Conservation (phyloP, 2,888 invertebrate species). For the Euclidia mi region DNA sequence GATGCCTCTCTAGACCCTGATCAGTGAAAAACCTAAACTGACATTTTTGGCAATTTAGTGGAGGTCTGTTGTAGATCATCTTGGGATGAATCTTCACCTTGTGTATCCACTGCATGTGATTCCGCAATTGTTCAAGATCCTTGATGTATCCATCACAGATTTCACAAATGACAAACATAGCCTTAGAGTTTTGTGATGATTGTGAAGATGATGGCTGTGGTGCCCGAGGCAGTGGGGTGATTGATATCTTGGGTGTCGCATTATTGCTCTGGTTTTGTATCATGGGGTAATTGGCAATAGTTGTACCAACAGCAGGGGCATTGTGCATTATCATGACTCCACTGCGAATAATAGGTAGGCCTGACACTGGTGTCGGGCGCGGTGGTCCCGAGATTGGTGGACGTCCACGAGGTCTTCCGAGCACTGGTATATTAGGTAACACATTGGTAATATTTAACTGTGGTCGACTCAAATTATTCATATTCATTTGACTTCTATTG, state of each 20-base stretch:
- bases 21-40: slow-evolving; percentile 99
- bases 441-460: slow-evolving; percentile 71
- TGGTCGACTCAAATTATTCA: slow-evolving; percentile 80
- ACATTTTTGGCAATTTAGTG: slow-evolving; percentile 98
- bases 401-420: slow-evolving; percentile 86
- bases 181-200: slow-evolving; percentile 89
- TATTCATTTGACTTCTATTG: slow-evolving; percentile 85
- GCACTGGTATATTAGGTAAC: slow-evolving; percentile 72
- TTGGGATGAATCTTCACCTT: slow-evolving; percentile 99
- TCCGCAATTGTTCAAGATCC: slow-evolving; percentile 97
- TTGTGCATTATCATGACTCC: slow-evolving; percentile 93
- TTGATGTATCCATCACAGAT: slow-evolving; percentile 99
- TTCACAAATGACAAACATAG: slow-evolving; percentile 98
- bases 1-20: slow-evolving; percentile 98
- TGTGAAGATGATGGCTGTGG: slow-evolving; percentile 85
- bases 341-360: slow-evolving; percentile 85
- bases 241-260: slow-evolving; percentile 97
- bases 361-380: slow-evolving; percentile 76
- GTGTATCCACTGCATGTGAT: slow-evolving; percentile 99
- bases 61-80: slow-evolving; percentile 98
- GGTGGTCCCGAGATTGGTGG: slow-evolving; percentile 76
- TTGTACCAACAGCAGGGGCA: slow-evolving; percentile 80
- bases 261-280: slow-evolving; percentile 76
- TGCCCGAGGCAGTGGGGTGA: slow-evolving; percentile 96
- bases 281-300: slow-evolving; percentile 83